phyloP scores from a whole-genome alignment of 2,888 invertebrate species.

The Anoplius nigerrimus region DNA sequence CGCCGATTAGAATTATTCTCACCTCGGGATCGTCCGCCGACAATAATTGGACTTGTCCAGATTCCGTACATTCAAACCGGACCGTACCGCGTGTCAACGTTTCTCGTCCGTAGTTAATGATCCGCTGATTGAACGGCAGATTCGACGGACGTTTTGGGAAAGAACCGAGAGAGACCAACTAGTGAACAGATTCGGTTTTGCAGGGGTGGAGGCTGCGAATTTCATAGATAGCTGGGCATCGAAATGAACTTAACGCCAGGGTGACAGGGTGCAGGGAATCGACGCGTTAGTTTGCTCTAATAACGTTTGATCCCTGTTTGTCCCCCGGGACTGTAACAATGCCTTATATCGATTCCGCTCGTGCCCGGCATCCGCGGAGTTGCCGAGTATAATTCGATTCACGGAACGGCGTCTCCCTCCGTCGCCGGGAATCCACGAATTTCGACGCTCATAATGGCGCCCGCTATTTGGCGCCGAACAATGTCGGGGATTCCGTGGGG shows the following conservation, averaged over 20 bases:
- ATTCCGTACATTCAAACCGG: no score
- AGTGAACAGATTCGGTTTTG: neutral
- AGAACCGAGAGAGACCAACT: constrained; percentile 7
- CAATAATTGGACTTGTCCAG: no score
- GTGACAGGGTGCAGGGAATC: constrained; percentile 3
- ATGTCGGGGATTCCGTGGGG: no score
- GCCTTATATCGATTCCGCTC: constrained; percentile 49
- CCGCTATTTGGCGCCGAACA: no score
- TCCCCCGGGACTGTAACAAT: constrained; percentile 57
- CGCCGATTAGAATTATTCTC: constrained; percentile 33
- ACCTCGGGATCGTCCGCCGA: constrained; percentile 4
- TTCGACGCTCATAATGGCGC: no score
- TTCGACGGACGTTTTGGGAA: constrained; percentile 1
- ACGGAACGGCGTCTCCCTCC: constrained; percentile 21
- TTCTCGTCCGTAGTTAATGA: no score
- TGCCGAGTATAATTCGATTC: constrained; percentile 55
- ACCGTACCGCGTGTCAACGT: no score
- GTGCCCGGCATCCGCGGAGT: constrained; percentile 33
- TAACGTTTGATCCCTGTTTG: constrained; percentile 58
- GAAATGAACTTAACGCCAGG: constrained; percentile 4
- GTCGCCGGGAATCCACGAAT: no score
- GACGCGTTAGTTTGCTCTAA: constrained; percentile 40
- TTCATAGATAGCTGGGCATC: no score
- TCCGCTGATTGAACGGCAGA: neutral
- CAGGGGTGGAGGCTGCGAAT: neutral